These are phyloP conservation scores for Phaenicophaeus curvirostris DNA, from an alignment of 2,797 vertebrate genomes.

Conservation along the genomic window DNA sequence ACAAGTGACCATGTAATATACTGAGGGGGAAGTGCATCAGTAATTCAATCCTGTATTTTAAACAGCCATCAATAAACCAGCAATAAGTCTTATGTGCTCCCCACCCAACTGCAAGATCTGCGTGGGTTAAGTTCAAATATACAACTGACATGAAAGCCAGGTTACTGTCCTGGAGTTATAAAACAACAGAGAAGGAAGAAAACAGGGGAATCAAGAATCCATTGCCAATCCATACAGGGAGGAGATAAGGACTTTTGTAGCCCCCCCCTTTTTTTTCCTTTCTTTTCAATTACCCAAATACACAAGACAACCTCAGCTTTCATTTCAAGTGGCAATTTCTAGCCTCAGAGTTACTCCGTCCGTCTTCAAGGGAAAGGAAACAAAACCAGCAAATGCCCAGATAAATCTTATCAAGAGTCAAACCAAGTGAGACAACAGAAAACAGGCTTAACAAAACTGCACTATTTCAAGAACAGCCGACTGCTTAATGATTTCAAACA, in stretches of 20 bases:
- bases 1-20: not conserved
- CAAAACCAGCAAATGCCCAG: not conserved
- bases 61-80: not conserved
- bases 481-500: not conserved
- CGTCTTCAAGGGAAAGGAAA: not conserved
- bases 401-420: not conserved
- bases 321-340: not conserved
- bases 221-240: not conserved
- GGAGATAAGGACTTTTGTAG: not conserved
- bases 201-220: not conserved
- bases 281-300: not conserved
- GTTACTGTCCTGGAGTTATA: not conserved
- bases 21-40: not conserved
- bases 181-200: not conserved
- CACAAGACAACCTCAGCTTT: not conserved
- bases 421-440: not conserved
- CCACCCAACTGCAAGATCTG: not conserved
- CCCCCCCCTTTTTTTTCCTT: accelerated
- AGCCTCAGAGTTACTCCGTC: not conserved
- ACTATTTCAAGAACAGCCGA: not conserved
- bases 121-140: not conserved
- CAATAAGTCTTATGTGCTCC: not conserved
- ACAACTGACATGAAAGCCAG: not conserved
- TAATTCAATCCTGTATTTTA: not conserved
- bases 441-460: not conserved